These are phyloP conservation scores for Papilio polyxenes DNA, from an alignment of 1,140 invertebrate genomes.

Conservation along the genomic window DNA sequence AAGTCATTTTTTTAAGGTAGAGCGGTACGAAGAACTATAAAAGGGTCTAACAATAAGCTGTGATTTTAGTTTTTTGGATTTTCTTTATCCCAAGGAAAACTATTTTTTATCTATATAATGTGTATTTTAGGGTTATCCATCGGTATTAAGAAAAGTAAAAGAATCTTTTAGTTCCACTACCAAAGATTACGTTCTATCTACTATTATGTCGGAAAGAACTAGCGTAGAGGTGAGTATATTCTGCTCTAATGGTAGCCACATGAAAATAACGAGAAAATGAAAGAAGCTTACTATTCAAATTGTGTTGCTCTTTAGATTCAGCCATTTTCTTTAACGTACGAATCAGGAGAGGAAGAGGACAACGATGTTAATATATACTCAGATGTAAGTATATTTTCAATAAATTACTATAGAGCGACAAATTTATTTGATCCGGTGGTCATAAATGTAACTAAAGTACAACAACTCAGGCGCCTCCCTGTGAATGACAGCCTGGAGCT, in stretches of 20 bases:
- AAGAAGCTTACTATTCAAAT: neutral
- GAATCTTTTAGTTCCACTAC: constrained; percentile 61
- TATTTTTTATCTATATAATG: neutral
- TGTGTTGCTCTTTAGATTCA: constrained; percentile 46
- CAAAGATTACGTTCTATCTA: constrained; percentile 73
- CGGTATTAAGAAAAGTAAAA: constrained; percentile 70
- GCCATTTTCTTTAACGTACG: constrained; percentile 59
- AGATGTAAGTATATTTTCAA: constrained; percentile 49
- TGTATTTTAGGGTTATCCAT: constrained; percentile 65
- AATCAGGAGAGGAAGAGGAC: constrained; percentile 60
- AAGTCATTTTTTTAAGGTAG: too few species aligned
- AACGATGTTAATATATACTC: constrained; percentile 49
- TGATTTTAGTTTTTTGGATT: neutral
- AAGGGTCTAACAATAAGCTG: too few species aligned
- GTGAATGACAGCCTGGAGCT: too few species aligned
- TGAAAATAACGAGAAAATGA: constrained; percentile 3
- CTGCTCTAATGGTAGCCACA: too few species aligned
- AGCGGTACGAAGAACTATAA: too few species aligned
- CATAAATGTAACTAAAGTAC: too few species aligned
- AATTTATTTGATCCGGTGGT: too few species aligned
- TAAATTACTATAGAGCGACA: neutral
- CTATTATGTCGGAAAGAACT: constrained; percentile 55
- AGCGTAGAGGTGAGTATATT: constrained; percentile 55
- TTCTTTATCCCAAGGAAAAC: neutral
- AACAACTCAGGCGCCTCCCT: too few species aligned